phyloP scores from a whole-genome alignment of 2,888 invertebrate species.

The Cheilosia scutellata region DNA sequence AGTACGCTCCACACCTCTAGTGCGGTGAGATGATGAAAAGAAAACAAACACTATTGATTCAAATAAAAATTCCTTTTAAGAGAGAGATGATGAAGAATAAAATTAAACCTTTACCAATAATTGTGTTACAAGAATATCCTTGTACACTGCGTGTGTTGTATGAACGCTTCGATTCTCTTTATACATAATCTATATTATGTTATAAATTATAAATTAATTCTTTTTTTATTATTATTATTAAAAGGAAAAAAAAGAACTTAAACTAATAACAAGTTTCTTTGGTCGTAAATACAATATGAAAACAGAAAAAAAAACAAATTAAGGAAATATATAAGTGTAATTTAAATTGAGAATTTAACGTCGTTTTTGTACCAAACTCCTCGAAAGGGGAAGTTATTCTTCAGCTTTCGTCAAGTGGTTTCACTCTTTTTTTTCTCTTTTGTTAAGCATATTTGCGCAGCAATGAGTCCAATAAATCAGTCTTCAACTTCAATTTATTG shows the following conservation, averaged over 20 bases:
- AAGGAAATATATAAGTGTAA: constrained; percentile 38
- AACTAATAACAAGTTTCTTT: constrained; percentile 39
- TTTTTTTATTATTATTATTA: constrained; percentile 52
- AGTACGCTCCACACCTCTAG: constrained; percentile 10
- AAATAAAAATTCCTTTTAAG: constrained; percentile 33
- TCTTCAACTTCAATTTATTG: too few species aligned
- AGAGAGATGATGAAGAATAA: constrained; percentile 44
- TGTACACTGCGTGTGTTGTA: constrained; percentile 72
- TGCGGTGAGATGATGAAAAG: constrained; percentile 26
- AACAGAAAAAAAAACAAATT: constrained; percentile 27
- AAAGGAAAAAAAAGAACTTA: constrained; percentile 44
- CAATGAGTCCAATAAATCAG: too few species aligned
- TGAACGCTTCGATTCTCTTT: constrained; percentile 68
- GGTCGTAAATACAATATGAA: constrained; percentile 20
- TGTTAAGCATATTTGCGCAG: too few species aligned
- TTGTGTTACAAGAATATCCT: constrained; percentile 66
- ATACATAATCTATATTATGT: constrained; percentile 1
- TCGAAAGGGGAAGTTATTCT: background rate
- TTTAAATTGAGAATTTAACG: constrained; percentile 14
- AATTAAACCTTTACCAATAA: constrained; percentile 52
- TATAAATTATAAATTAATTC: constrained; percentile 57
- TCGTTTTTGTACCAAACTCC: background rate
- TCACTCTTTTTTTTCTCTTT: too few species aligned
- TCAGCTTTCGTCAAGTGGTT: background rate
- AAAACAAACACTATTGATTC: constrained; percentile 19